Evolutionary conservation across 2,113 vertebrate species (phyloP), one percentile per base, ranked within the genome.

Genomic region (Pantherophis guttatus): DNA sequence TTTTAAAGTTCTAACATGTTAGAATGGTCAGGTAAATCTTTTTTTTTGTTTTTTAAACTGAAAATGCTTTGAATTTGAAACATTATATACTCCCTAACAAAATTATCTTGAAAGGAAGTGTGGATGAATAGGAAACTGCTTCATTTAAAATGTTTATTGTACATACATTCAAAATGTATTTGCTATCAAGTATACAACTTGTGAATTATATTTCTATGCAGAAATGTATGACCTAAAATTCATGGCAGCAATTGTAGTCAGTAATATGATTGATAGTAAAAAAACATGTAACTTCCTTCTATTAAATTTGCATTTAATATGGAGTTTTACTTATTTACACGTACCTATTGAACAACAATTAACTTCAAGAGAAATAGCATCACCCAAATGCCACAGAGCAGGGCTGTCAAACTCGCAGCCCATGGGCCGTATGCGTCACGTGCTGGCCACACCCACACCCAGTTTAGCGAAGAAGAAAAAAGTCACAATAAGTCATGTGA

Each of bases 381-480:
- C 19, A 44, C 33, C 17, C 33, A 44, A 81, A 81, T 21, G 17
- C 33, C 33, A 44, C 44, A 44, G 33, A 81, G 33, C 54, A 55
- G 54, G 54, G 3, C 54, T 17, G 54, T 55, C 54, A 55, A 55
- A 55, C 54, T 55, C 3, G 0, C 54, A 55, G 12, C 13, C 13
- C 54, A 0, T 0, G 0, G 54, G 13, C 3, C 4, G 1, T 55
- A 55, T 55, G 15, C 3, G 15, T 17, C 54, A 55, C 15, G 1
- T 1, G 4, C 13, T 55, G 54, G 54, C 54, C 54, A 55, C 2
- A 3, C 54, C 54, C 54, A 15, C 3, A 1, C 54, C 12, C 13
- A 12, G 13, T 55, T 55, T 55, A 55, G 54, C 4, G 13, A 55
- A 55, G 54, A 15, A 13, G 54, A 2, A 17, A 17, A 55, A 55